These are phyloP conservation scores for Castor canadensis DNA, from an alignment of 2,113 vertebrate genomes.

Conservation along the genomic window DNA sequence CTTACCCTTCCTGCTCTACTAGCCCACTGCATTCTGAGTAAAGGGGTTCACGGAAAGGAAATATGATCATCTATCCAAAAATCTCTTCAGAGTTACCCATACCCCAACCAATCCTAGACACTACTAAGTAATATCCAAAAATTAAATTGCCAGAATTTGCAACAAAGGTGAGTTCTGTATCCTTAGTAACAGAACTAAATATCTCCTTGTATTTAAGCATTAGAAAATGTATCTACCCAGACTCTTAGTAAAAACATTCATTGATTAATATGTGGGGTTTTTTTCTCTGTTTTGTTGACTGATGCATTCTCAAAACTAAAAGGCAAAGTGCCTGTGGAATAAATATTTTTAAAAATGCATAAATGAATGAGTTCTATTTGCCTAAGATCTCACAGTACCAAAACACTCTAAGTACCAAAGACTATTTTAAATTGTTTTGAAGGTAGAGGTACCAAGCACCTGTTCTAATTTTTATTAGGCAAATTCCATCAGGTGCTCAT, in stretches of 20 bases:
- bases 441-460: conserved; percentile 6
- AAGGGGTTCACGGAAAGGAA: background rate
- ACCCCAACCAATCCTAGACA: background rate
- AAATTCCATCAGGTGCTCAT: conserved; percentile 15
- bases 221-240: conserved; percentile 4
- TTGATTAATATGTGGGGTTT: background rate
- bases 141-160: background rate
- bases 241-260: conserved; percentile 14
- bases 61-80: conserved; percentile 7
- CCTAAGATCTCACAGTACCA: conserved; percentile 30
- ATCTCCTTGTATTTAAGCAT: conserved; percentile 12
- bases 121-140: background rate
- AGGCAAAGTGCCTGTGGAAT: background rate
- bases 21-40: conserved; percentile 22
- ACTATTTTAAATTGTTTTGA: conserved; percentile 46
- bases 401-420: background rate
- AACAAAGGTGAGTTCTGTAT: background rate
- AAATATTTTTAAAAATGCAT: background rate
- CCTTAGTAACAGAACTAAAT: background rate
- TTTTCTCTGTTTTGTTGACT: background rate
- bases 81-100: background rate
- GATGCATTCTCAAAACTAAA: background rate
- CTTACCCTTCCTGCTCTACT: background rate
- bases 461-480: conserved; percentile 56
- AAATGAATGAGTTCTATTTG: conserved; percentile 13